A percentile compares a stretch with the other conserved stretches of the same genome.
These are phyloP conservation scores for Phoxinus phoxinus DNA, from an alignment of 2,113 vertebrate genomes.

Conservation along the genomic window DNA sequence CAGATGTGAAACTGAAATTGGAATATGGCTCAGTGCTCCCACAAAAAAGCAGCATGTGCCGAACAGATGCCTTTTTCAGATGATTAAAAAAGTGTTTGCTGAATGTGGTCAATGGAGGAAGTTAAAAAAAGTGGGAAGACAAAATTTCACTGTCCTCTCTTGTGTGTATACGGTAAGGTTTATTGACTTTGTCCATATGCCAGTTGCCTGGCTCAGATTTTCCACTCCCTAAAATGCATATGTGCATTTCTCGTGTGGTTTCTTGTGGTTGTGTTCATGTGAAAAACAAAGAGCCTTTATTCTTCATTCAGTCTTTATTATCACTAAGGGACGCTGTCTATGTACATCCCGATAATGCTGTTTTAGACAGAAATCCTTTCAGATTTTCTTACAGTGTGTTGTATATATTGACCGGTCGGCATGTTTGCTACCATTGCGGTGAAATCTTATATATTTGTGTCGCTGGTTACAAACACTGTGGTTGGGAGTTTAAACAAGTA, in stretches of 20 bases:
- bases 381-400: not conserved
- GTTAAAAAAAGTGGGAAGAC: conserved; percentile 5
- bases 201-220: conserved; percentile 23
- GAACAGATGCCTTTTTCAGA: conserved; percentile 64
- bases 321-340: conserved; percentile 40
- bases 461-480: conserved; percentile 49
- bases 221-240: conserved; percentile 28
- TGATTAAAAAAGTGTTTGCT: conserved; percentile 55
- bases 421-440: not conserved
- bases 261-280: conserved; percentile 14
- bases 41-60: conserved; percentile 60
- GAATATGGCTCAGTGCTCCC: not conserved
- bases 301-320: conserved; percentile 51
- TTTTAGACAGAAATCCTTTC: not conserved
- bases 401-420: not conserved
- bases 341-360: conserved; percentile 3
- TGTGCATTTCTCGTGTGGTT: conserved; percentile 36
- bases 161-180: conserved; percentile 38
- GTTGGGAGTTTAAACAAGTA: conserved; percentile 65
- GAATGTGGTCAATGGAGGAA: conserved; percentile 57
- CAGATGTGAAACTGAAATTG: conserved; percentile 35
- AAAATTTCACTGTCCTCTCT: conserved; percentile 43
- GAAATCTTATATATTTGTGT: not conserved
- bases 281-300: conserved; percentile 51
- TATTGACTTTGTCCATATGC: conserved; percentile 50